Base-by-base conservation (phyloP, 2,888 invertebrate genomes). In the Philonicus albiceps region DNA sequence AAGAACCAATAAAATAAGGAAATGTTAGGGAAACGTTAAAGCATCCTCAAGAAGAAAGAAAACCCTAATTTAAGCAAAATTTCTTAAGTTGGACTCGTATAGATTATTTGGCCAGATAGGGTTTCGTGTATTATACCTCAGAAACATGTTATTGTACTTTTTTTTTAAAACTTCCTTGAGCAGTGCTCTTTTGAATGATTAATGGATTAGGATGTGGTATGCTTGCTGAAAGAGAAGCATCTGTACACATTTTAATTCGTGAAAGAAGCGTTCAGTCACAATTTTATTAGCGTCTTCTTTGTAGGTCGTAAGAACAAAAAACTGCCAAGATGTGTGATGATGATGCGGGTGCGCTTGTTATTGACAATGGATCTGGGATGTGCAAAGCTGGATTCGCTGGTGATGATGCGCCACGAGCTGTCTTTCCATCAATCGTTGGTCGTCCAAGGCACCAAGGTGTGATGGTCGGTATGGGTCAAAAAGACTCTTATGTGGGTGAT, bases 391-490 rank as follows among this genome's bases (percentile, higher is more conserved):
- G 98, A 90, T 98, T 98, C 93, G 98, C 98, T 91, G 98, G 98
- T 90, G 98, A 98, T 93, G 98, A 98, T 93, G 98, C 98, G 40
- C 98, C 98, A 88, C 95, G 98, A 90, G 98, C 98, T 86, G 92
- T 92, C 86, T 99, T 99, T 94, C 98, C 98, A 89, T 98, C 98
- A 88, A 98, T 98, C 93, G 98, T 98, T 89, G 98, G 98, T 89
- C 95, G 98, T 91, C 98, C 97, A 89, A 95, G 97, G 91, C 98
- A 98, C 93, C 97, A 97, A 94, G 97, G 97, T 90, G 97, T 97
- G 91, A 98, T 98, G 98, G 98, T 98, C 90, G 98, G 98, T 92
- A 98, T 98, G 98, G 98, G 98, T 89, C 98, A 98, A 93, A 98
- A 98, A 93, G 98, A 98, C 94, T 96, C 96, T 90, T 98, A 98